phyloP scores from a whole-genome alignment of 1,140 invertebrate species.

The Diachasma alloeum region DNA sequence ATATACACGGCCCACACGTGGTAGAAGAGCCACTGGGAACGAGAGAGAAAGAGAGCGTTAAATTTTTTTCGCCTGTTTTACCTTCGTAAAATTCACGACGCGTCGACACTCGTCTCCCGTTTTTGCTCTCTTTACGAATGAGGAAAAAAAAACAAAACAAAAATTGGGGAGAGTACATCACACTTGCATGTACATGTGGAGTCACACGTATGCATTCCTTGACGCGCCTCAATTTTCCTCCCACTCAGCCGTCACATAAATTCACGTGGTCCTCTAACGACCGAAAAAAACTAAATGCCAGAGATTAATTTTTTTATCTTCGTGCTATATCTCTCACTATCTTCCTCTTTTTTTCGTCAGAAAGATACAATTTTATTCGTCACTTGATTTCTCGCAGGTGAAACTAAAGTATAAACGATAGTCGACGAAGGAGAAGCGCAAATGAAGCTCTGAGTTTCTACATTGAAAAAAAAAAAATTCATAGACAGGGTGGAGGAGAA shows the following conservation, averaged over 20 bases:
- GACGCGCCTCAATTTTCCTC: neutral
- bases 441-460: too few species aligned
- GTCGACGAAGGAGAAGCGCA: too few species aligned
- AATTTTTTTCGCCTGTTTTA: slow-evolving; percentile 6
- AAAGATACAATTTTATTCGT: too few species aligned
- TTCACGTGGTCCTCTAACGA: neutral
- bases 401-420: too few species aligned
- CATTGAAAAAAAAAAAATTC: too few species aligned
- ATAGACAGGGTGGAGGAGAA: too few species aligned
- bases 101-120: slow-evolving; percentile 3
- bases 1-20: neutral
- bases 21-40: neutral
- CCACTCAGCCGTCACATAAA: neutral
- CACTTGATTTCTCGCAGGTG: too few species aligned
- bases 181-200: neutral
- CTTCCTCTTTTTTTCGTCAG: too few species aligned
- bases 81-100: slow-evolving; percentile 15
- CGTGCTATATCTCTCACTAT: neutral
- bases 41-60: neutral
- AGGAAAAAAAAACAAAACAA: neutral
- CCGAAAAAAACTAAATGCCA: neutral
- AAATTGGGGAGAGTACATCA: neutral
- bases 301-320: neutral
- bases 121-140: neutral
- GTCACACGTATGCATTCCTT: neutral